phyloP scores from a whole-genome alignment of 2,888 invertebrate species.

The Rhodophaea formosa region DNA sequence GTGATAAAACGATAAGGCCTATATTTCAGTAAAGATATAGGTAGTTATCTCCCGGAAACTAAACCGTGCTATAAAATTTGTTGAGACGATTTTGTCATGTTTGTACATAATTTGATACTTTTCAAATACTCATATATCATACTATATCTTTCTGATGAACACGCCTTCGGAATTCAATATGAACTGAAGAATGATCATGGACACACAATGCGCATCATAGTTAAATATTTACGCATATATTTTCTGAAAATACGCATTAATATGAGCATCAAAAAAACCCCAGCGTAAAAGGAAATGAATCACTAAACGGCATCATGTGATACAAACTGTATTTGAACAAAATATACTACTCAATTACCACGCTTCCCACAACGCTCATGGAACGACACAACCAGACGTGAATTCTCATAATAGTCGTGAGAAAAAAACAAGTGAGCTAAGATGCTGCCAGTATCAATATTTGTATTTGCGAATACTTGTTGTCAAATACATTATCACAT shows the following conservation, averaged over 20 bases:
- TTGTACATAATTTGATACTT: background rate
- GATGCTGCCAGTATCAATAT: background rate
- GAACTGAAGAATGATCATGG: too few relatives aligned
- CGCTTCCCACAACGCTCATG: background rate
- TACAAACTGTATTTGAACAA: background rate
- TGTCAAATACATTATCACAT: background rate
- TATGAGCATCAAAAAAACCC: background rate
- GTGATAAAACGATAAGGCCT: slow-evolving; percentile 30
- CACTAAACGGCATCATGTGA: slow-evolving; percentile 1
- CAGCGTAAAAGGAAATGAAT: slow-evolving; percentile 5
- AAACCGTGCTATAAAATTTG: background rate
- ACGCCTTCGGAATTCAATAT: too few relatives aligned
- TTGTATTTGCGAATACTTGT: background rate
- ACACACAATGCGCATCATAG: too few relatives aligned
- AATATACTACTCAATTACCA: slow-evolving; percentile 6
- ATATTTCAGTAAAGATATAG: slow-evolving; percentile 21
- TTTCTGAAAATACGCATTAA: background rate
- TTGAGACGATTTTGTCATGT: background rate
- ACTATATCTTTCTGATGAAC: background rate
- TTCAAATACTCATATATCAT: background rate
- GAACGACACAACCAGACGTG: background rate
- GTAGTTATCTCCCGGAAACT: background rate
- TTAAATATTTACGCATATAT: background rate
- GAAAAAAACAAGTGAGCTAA: slow-evolving; percentile 12
- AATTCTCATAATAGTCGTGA: slow-evolving; percentile 19